Evolutionary conservation across 2,888 invertebrate genomes (phyloP).

Genomic region (Hermaeophaga mercurialis): DNA sequence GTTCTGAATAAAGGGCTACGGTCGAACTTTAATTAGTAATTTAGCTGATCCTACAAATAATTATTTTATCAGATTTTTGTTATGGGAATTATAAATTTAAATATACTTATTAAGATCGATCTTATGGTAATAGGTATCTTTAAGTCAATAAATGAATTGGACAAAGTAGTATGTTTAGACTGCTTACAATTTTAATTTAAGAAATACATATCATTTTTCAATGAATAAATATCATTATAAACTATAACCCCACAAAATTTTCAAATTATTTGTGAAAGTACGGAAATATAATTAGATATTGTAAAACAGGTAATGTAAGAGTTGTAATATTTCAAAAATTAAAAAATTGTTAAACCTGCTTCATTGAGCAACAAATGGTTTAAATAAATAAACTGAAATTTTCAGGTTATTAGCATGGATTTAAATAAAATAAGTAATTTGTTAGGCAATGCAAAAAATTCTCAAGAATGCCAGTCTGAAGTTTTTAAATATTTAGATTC

Average conservation of each 20-base stretch:
- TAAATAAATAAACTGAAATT: too few relatives aligned
- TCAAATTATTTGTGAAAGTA: constrained; percentile 93
- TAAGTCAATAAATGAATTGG: constrained; percentile 92
- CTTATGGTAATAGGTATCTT: constrained; percentile 84
- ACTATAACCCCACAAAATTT: constrained; percentile 84
- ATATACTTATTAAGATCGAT: constrained; percentile 84
- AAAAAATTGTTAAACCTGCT: neutral
- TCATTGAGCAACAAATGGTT: too few relatives aligned
- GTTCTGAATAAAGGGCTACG: constrained; percentile 87
- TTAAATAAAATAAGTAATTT: constrained; percentile 1
- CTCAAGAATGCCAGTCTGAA: constrained; percentile 75
- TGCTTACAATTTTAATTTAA: neutral
- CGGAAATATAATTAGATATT: constrained; percentile 98
- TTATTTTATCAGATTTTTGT: constrained; percentile 99
- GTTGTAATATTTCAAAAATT: neutral
- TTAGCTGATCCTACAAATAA: constrained; percentile 93
- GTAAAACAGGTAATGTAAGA: constrained; percentile 75
- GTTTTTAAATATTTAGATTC: too few relatives aligned
- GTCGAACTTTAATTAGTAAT: constrained; percentile 86
- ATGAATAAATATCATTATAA: constrained; percentile 98
- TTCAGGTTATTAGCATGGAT: too few relatives aligned
- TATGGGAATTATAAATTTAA: constrained; percentile 96
- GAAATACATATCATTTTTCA: constrained; percentile 57
- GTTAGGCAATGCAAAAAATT: constrained; percentile 69
- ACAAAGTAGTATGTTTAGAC: constrained; percentile 73